A percentile compares a stretch with the other conserved stretches of the same genome.
phyloP scores from a whole-genome alignment of 1,140 invertebrate species.

The Neodiprion virginianus region DNA sequence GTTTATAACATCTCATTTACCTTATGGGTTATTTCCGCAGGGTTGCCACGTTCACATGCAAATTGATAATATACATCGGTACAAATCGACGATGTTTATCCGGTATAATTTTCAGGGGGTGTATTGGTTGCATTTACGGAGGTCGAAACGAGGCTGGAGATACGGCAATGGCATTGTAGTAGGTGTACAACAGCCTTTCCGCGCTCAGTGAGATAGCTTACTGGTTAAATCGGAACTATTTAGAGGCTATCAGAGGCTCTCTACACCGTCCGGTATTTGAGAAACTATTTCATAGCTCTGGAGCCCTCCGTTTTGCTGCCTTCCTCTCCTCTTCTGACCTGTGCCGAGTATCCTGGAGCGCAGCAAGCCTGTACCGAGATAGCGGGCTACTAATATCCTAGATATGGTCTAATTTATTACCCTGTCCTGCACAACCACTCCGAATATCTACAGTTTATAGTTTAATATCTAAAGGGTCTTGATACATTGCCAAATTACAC shows the following conservation, averaged over 20 bases:
- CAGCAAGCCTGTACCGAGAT: background rate
- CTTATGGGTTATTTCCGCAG: too few species aligned
- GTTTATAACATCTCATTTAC: too few species aligned
- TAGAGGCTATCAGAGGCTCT: conserved; percentile 38
- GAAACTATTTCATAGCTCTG: conserved; percentile 44
- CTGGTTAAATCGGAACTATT: conserved; percentile 49
- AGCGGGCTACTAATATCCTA: background rate
- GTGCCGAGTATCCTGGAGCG: too few species aligned
- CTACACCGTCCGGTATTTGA: conserved; percentile 38
- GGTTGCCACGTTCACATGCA: too few species aligned
- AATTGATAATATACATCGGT: too few species aligned
- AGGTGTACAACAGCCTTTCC: background rate
- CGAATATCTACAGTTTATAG: conserved; percentile 50
- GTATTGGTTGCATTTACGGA: too few species aligned
- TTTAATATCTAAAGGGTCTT: conserved; percentile 42
- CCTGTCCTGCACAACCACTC: conserved; percentile 33
- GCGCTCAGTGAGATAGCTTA: conserved; percentile 29
- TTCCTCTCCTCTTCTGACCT: conserved; percentile 16
- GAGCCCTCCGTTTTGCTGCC: conserved; percentile 37
- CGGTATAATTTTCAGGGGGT: too few species aligned
- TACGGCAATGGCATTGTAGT: background rate
- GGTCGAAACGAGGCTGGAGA: background rate
- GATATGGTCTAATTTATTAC: conserved; percentile 47
- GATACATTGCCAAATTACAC: conserved; percentile 15
- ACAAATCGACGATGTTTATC: too few species aligned